Conservation (phyloP, 2,113 vertebrate species). For the Lepus europaeus region DNA sequence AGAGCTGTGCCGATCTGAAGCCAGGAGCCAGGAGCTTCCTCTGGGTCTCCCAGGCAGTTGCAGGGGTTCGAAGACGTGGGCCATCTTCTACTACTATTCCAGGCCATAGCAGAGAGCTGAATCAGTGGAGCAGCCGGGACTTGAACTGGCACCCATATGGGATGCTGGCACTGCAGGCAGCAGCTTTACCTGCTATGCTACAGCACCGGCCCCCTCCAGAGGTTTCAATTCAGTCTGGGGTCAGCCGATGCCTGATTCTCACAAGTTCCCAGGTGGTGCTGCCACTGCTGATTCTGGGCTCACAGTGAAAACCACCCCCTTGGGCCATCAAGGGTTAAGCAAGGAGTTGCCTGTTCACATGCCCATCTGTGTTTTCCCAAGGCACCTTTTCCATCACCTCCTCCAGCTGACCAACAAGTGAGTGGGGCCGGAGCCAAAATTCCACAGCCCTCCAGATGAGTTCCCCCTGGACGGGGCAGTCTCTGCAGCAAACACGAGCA, state of each 20-base stretch:
- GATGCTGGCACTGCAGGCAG: too few relatives aligned
- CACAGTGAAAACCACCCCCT: background rate
- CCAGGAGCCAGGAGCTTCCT: too few relatives aligned
- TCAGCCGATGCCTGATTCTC: background rate
- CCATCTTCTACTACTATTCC: too few relatives aligned
- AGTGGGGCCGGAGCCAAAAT: slow-evolving; percentile 67
- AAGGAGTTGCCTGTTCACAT: background rate
- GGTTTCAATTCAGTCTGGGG: background rate
- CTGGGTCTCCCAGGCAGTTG: too few relatives aligned
- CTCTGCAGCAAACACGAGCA: slow-evolving; percentile 8
- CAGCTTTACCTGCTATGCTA: too few relatives aligned
- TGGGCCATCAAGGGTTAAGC: slow-evolving; percentile 36
- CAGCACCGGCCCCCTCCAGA: background rate
- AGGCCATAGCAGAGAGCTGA: too few relatives aligned
- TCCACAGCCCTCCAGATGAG: slow-evolving; percentile 63
- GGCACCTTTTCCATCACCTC: slow-evolving; percentile 64
- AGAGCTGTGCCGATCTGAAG: too few relatives aligned
- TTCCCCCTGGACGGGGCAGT: slow-evolving; percentile 41
- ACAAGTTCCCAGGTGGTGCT: background rate
- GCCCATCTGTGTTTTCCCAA: slow-evolving; percentile 65
- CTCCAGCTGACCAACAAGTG: slow-evolving; percentile 65
- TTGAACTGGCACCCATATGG: too few relatives aligned
- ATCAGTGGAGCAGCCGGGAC: too few relatives aligned
- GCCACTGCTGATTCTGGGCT: background rate
- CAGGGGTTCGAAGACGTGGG: too few relatives aligned